Evolutionary conservation across 1,140 invertebrate species (phyloP).

Genomic region (Bacillus rossius): DNA sequence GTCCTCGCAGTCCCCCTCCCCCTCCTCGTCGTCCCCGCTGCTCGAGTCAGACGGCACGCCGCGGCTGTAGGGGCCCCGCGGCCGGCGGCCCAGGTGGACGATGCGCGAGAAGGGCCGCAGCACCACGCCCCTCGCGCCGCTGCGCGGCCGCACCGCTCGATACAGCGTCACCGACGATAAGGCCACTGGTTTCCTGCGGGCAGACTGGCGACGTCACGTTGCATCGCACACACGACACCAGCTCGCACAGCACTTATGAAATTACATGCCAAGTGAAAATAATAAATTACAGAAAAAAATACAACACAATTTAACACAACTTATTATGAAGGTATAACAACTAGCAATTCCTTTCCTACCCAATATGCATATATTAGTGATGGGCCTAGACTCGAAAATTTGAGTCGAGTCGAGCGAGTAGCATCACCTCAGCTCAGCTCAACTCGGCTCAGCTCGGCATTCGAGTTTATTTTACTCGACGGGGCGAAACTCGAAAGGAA

Average conservation of each 20-base stretch:
- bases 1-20: no score
- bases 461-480: no score
- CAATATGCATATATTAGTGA: no score
- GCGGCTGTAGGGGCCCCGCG: neutral
- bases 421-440: neutral
- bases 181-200: constrained; percentile 3
- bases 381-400: no score
- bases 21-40: no score
- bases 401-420: no score
- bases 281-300: neutral
- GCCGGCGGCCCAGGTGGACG: neutral
- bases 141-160: constrained; percentile 9
- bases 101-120: constrained; percentile 4
- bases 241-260: neutral
- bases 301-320: neutral
- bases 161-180: constrained; percentile 12
- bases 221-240: neutral
- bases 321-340: neutral
- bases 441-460: no score
- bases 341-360: neutral
- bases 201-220: no score
- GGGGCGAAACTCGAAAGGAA: no score
- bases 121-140: neutral
- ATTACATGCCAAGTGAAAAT: neutral
- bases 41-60: no score